Evolutionary conservation across 2,113 vertebrate species (phyloP).

Genomic region (Platycercus adscitus): DNA sequence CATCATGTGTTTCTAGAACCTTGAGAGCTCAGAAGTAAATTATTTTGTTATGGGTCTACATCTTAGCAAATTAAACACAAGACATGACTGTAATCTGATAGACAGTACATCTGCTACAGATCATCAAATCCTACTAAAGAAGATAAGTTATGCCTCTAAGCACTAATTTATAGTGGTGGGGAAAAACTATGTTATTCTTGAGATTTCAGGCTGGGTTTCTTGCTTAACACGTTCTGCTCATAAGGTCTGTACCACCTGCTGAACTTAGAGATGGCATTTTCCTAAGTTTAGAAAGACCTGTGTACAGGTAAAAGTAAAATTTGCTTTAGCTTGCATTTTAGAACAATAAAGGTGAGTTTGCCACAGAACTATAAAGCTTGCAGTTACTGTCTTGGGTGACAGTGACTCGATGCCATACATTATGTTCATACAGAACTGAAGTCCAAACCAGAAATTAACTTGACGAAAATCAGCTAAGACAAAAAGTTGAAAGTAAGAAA

Average conservation of each 20-base stretch:
- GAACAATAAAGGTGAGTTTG: neutral
- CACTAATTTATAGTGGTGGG: neutral
- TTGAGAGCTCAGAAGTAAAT: neutral
- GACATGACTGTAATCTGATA: neutral
- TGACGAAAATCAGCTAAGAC: neutral
- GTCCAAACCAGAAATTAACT: neutral
- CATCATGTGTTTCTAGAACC: neutral
- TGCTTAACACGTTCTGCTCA: neutral
- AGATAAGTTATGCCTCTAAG: neutral
- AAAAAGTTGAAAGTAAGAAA: neutral
- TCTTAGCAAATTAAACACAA: neutral
- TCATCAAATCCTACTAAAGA: neutral
- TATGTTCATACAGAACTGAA: neutral
- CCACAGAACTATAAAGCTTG: neutral
- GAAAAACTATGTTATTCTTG: neutral
- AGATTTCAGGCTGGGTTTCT: neutral
- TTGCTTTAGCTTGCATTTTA: neutral
- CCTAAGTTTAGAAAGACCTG: neutral
- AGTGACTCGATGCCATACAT: neutral
- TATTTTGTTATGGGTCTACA: neutral
- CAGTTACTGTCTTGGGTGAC: neutral
- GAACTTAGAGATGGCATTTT: neutral
- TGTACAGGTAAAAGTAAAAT: neutral
- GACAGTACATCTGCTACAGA: neutral
- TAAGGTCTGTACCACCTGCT: neutral